Conservation (phyloP, 2,113 vertebrate genomes). For the Saimiri boliviensis region DNA sequence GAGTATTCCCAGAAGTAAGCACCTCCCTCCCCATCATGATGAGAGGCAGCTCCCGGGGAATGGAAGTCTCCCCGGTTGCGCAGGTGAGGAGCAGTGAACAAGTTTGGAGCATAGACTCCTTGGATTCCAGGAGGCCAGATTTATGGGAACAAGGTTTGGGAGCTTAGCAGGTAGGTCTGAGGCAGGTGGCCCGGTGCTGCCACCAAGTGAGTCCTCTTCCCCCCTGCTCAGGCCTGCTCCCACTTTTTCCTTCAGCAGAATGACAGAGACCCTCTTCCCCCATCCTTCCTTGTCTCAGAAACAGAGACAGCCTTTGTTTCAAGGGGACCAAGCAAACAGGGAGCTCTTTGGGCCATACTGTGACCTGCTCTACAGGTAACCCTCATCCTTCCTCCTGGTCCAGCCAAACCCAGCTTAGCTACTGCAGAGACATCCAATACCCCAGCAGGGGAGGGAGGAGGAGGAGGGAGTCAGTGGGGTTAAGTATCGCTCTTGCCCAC, state of each 20-base stretch:
- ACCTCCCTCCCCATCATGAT: rapidly evolving
- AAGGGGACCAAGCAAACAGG: background rate
- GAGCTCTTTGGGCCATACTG: background rate
- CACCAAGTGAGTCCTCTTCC: background rate
- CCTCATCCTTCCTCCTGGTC: background rate
- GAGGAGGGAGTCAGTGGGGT: background rate
- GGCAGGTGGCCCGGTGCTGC: background rate
- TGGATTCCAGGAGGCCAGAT: background rate
- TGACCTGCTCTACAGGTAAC: background rate
- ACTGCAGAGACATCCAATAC: background rate
- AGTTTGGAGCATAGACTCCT: background rate
- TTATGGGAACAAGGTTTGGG: background rate
- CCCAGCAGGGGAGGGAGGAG: background rate
- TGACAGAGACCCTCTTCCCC: background rate
- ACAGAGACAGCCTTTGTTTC: background rate
- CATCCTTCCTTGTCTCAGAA: background rate
- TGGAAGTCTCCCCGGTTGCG: background rate
- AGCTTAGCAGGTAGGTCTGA: background rate
- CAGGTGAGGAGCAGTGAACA: background rate
- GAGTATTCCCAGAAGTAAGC: background rate
- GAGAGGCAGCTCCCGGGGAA: background rate
- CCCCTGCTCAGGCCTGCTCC: background rate
- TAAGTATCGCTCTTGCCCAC: rapidly evolving
- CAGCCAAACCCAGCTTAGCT: background rate
- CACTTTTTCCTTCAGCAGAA: background rate